Conservation (phyloP, 2,113 vertebrate species). For the Burhinus oedicnemus region DNA sequence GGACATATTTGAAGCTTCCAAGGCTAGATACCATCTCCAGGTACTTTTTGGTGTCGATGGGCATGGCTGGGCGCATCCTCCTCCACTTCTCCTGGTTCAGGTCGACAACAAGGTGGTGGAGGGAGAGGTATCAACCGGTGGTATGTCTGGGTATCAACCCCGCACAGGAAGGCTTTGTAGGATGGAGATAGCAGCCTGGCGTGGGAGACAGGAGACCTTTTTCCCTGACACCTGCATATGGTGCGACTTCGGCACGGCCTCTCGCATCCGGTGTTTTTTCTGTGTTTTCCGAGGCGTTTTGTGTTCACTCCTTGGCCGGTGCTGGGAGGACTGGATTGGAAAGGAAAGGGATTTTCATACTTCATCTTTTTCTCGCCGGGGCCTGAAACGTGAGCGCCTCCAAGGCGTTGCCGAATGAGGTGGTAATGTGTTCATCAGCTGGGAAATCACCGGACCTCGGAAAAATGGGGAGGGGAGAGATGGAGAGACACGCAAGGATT, state of each 20-base stretch:
- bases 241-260: constrained; percentile 47
- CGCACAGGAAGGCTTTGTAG: not conserved
- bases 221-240: constrained; percentile 70
- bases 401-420: constrained; percentile 62
- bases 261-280: constrained; percentile 37
- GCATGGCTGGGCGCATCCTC: not conserved
- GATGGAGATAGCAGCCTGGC: constrained; percentile 38
- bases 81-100: not conserved
- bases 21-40: not conserved
- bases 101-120: rapidly evolving
- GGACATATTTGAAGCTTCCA: not conserved
- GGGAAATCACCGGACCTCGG: constrained; percentile 44
- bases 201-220: constrained; percentile 63
- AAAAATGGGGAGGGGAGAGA: not conserved
- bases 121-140: not conserved
- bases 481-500: not conserved
- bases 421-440: constrained; percentile 72
- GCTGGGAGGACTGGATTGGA: constrained; percentile 65
- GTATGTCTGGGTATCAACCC: not conserved
- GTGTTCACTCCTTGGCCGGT: constrained; percentile 38
- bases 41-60: not conserved
- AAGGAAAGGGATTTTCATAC: constrained; percentile 72
- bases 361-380: constrained; percentile 65
- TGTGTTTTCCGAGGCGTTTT: constrained; percentile 56
- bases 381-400: constrained; percentile 66